A percentile compares a stretch with the other conserved stretches of the same genome.
Evolutionary conservation across 2,888 invertebrate species (phyloP).

Genomic region (Cheilosia soror): DNA sequence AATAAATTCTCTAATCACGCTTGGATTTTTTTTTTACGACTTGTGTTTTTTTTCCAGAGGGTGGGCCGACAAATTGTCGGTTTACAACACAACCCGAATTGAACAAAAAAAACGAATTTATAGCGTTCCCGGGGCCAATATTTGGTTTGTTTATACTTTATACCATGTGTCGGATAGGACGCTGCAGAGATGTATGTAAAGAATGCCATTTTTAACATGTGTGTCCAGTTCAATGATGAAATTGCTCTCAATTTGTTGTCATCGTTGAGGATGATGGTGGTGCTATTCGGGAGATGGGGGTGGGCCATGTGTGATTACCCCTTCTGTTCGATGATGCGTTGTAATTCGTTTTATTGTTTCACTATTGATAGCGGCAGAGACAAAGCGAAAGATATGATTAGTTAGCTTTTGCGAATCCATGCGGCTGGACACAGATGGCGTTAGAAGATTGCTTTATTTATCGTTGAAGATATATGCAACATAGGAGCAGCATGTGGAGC

Average conservation of each 20-base stretch:
- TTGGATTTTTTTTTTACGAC: constrained; percentile 24
- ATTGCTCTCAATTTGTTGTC: constrained; percentile 56
- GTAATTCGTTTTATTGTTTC: constrained; percentile 57
- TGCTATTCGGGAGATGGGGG: too few relatives aligned
- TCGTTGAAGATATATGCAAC: constrained; percentile 16
- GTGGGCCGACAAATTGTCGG: constrained; percentile 37
- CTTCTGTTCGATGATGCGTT: constrained; percentile 45
- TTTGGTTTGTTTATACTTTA: constrained; percentile 3
- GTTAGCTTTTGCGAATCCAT: constrained; percentile 33
- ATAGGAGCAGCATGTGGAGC: constrained; percentile 18
- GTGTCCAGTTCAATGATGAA: constrained; percentile 39
- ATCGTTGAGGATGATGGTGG: constrained; percentile 5
- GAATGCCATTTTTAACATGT: constrained; percentile 30
- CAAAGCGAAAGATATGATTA: constrained; percentile 27
- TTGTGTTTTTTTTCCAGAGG: constrained; percentile 8
- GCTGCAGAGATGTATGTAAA: not conserved
- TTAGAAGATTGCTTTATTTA: constrained; percentile 51
- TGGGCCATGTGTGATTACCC: constrained; percentile 50
- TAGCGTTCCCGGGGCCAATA: not conserved
- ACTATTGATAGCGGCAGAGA: constrained; percentile 14
- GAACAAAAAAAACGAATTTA: constrained; percentile 7
- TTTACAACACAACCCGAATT: constrained; percentile 20
- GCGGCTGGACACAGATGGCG: constrained; percentile 47
- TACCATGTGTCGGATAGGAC: constrained; percentile 10
- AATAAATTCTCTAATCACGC: constrained; percentile 42